Evolutionary conservation across 2,888 invertebrate genomes (phyloP).

Genomic region (Neocrepidodera transversa): DNA sequence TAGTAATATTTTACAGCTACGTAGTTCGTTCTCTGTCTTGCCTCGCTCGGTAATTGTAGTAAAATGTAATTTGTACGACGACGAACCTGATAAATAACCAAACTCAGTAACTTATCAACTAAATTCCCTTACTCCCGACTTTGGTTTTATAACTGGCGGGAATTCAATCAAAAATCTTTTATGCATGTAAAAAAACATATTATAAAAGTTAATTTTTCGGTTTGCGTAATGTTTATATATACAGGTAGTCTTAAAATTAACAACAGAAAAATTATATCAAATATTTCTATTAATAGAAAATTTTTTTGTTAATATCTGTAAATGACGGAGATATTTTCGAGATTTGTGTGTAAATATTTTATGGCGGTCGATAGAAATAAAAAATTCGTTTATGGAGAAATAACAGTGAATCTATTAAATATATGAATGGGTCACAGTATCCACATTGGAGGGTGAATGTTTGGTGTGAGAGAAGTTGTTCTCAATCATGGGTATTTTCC

Average conservation of each 20-base stretch:
- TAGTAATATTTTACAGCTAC: conserved; percentile 59
- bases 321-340: no score
- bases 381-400: not conserved
- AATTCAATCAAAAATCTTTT: conserved; percentile 17
- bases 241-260: no score
- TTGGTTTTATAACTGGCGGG: conserved; percentile 30
- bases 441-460: conserved; percentile 28
- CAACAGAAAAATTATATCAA: no score
- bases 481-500: conserved; percentile 63
- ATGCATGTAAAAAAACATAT: no score
- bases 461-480: conserved; percentile 47
- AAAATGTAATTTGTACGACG: conserved; percentile 51
- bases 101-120: conserved; percentile 46
- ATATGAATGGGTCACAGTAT: conserved; percentile 33
- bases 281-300: no score
- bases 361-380: not conserved
- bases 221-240: no score
- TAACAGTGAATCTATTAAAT: conserved; percentile 20
- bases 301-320: no score
- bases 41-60: conserved; percentile 48
- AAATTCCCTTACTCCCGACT: conserved; percentile 39
- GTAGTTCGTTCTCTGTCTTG: conserved; percentile 47
- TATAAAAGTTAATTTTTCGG: no score
- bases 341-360: not conserved
- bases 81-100: conserved; percentile 51